Evolutionary conservation across 1,140 invertebrate species (phyloP), one percentile per base, ranked within the genome.

Genomic region (Rhopalosiphum padi): DNA sequence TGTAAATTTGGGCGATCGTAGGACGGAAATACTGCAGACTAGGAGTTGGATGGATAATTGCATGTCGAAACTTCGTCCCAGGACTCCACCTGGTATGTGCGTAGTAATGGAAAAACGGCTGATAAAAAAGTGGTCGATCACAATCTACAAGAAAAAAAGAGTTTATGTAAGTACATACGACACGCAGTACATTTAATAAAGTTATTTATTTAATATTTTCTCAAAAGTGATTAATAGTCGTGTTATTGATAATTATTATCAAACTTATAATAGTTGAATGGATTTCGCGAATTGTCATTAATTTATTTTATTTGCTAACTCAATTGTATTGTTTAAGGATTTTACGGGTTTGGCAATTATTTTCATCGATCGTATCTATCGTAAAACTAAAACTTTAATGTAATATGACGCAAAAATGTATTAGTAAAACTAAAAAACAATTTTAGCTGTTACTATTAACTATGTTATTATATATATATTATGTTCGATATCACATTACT

Each of bases 11-110:
- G 1, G 6, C 5, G 43, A 51, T 30, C 25, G 30, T 2, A 15
- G 6, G 18, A 22, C 11, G 6, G 0, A 3, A 22, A 7, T 30
- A 8, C 41, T 0, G 2, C 5, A 87, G 5, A 48, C 9, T 1
- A 48, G 35, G 6, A 30, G n/a, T 48, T n/a, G 46, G 15, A 21
- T 87, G 11, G 86, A 87, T 0, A 87, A 35, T 46, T 48, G 1
- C 18, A 9, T 87, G 43, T 87, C 86, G 2, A 30, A 21, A 30
- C 18, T 87, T 25, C 43, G 86, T 30, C 86, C 86, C 43, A n/a
- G 7, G 11, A 87, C 86, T n/a, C 86, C 86, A 1, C 30, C 43
- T 30, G 43, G 86, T 30, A 87, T 87, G 86, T 8, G 18, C 43
- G 46, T 46, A 51, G 30, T 35, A 35, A 35, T 15, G 22, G 30